A percentile compares a stretch with the other conserved stretches of the same genome.
Evolutionary conservation across 2,888 invertebrate species (phyloP).

Genomic region (Lagria hirta): DNA sequence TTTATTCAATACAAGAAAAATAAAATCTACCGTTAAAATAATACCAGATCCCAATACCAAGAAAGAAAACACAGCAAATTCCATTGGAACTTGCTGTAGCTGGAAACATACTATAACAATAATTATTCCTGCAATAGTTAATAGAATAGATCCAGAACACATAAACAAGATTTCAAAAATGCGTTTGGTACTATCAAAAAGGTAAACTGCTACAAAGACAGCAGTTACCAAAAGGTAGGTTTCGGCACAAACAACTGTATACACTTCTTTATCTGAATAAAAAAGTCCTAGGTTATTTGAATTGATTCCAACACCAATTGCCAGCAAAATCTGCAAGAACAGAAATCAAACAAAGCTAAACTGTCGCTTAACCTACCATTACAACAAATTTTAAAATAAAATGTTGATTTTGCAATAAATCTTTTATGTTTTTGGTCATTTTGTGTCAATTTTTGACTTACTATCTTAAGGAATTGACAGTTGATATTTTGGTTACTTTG

Average conservation of each 20-base stretch:
- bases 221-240: background rate
- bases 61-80: too few species aligned
- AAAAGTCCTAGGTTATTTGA: too few species aligned
- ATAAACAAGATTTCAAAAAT: conserved; percentile 1
- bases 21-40: too few species aligned
- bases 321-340: conserved; percentile 2
- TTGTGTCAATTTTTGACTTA: too few species aligned
- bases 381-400: conserved; percentile 3
- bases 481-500: too few species aligned
- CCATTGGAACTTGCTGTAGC: too few species aligned
- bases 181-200: background rate
- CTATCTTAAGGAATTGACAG: too few species aligned
- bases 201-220: conserved; percentile 1
- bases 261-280: too few species aligned
- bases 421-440: background rate
- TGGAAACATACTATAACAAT: too few species aligned
- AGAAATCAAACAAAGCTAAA: background rate
- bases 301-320: conserved; percentile 1
- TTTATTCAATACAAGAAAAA: too few species aligned
- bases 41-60: too few species aligned
- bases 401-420: background rate
- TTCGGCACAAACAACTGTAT: background rate
- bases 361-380: background rate
- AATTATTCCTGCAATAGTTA: conserved; percentile 1
- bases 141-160: background rate